Evolutionary conservation across 35 echinoderm and acorn worm genomes (phyloP), one percentile per base, ranked within the genome.

Genomic region (Heliocidaris erythrogramma): DNA sequence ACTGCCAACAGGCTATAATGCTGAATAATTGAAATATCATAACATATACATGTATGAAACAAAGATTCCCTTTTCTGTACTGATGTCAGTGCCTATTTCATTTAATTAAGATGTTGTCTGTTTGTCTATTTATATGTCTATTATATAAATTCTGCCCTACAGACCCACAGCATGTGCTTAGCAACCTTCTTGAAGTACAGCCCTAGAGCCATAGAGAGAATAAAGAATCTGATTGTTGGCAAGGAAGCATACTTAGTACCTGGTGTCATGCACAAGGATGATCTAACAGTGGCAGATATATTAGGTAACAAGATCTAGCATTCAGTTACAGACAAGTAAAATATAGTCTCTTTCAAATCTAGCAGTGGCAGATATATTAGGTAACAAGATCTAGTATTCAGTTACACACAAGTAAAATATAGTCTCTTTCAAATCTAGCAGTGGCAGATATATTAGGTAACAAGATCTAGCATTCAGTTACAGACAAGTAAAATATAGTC

Each of bases 121-220:
- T 13, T 2, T 13, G 12, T 18, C 65, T 78, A 69, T n/a, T n/a
- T n/a, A 69, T 3, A 78, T 78, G 18, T 78, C 27, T 21, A 42
- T 18, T 78, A n/a, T 8, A 27, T 78, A 7, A 8, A 27, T 78
- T 78, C 18, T 89, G 31, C 42, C 9, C 16, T 89, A 13, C 90
- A 99, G 98, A 97, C 96, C 85, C 98, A 99, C 90, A 97, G 95
- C 90, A 99, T 99, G 98, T 99, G 98, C 86, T 88, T 99, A 49
- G 95, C 98, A 18, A 97, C 98, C 27, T 95, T 94, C 88, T 93
- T 99, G 17, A 99, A 99, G 93, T 99, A 99, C 93, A 99, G 98
- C 95, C 98, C 98, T 2, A 94, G 95, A 86, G 96, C 98, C 21
- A 49, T 99, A 48, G 84, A 95, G 94, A 99, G 98, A 94, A 99